Percentiles rank a stretch among this genome's conserved stretches.
phyloP scores from a whole-genome alignment of 2,113 vertebrate species.

The Stomatorhinus ivindoensis region DNA sequence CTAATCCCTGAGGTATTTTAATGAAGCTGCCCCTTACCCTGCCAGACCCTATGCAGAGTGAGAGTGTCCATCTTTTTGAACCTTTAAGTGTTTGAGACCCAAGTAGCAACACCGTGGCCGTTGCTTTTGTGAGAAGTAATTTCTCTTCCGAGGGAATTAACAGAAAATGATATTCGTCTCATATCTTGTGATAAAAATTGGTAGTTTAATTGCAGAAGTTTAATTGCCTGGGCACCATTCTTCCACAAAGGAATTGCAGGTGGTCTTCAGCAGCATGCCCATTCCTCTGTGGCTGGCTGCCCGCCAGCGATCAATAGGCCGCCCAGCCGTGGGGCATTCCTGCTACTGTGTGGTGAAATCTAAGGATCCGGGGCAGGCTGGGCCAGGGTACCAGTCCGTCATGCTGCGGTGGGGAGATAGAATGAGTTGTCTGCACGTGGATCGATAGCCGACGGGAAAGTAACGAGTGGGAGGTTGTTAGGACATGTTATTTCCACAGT shows the following conservation, averaged over 20 bases:
- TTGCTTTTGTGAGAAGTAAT: neutral
- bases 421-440: slow-evolving; percentile 93
- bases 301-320: slow-evolving; percentile 87
- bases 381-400: slow-evolving; percentile 81
- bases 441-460: slow-evolving; percentile 81
- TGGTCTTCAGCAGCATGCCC: neutral
- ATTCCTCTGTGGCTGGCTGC: slow-evolving; percentile 30
- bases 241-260: neutral
- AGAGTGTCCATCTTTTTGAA: slow-evolving; percentile 20
- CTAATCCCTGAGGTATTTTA: slow-evolving; percentile 61
- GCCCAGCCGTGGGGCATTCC: slow-evolving; percentile 78
- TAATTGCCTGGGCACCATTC: neutral
- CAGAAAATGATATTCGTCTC: neutral
- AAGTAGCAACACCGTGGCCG: slow-evolving; percentile 22
- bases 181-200: neutral
- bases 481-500: slow-evolving; percentile 67
- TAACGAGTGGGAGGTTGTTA: slow-evolving; percentile 52
- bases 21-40: slow-evolving; percentile 55
- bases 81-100: slow-evolving; percentile 28
- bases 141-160: neutral
- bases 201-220: neutral
- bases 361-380: slow-evolving; percentile 80
- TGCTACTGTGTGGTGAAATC: slow-evolving; percentile 70
- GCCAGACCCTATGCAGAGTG: slow-evolving; percentile 41
- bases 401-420: slow-evolving; percentile 81